Percentiles rank a stretch among this genome's conserved stretches.
Conservation (phyloP, 2,888 invertebrate genomes). For the Agrotis exclamationis region DNA sequence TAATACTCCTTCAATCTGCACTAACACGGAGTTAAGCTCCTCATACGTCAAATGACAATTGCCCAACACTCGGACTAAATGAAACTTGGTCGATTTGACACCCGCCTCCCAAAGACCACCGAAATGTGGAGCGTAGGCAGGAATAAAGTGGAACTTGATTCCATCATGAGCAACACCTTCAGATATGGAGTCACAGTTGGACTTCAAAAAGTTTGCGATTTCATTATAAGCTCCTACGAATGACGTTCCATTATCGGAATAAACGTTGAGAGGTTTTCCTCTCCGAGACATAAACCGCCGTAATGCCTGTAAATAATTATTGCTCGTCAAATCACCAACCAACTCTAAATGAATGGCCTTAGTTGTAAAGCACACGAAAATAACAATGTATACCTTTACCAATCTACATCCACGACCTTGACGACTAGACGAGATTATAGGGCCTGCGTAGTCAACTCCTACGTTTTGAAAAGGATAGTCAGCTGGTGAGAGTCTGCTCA, state of each 20-base stretch:
- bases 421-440: neutral
- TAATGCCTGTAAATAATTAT: neutral
- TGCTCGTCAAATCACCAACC: slow-evolving; percentile 2
- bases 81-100: too few relatives aligned
- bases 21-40: neutral
- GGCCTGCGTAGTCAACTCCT: slow-evolving; percentile 8
- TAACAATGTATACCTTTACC: slow-evolving; percentile 4
- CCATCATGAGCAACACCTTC: too few relatives aligned
- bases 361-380: slow-evolving; percentile 8
- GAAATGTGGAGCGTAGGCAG: too few relatives aligned
- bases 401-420: neutral
- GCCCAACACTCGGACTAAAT: neutral
- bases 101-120: too few relatives aligned
- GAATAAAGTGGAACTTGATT: too few relatives aligned
- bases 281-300: neutral
- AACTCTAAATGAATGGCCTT: slow-evolving; percentile 10
- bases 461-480: slow-evolving; percentile 1
- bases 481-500: neutral
- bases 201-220: too few relatives aligned
- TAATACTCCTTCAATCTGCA: neutral
- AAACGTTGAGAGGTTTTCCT: neutral
- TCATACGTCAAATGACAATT: neutral
- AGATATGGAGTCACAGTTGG: too few relatives aligned
- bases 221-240: too few relatives aligned
- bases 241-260: slow-evolving; percentile 1